Evolutionary conservation across 2,888 invertebrate genomes (phyloP).

Genomic region (Aphodius granarius): DNA sequence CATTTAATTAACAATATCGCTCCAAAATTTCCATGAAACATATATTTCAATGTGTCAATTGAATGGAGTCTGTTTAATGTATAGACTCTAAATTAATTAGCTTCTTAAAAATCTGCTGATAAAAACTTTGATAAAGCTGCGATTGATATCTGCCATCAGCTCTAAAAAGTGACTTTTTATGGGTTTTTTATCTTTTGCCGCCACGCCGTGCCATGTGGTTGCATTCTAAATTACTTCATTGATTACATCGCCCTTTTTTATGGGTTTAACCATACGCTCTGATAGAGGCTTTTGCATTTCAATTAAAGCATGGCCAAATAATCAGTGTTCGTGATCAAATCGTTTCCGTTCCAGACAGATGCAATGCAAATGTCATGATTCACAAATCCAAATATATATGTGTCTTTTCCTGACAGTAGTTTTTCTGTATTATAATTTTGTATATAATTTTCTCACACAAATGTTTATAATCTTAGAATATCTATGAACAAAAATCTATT

Average conservation of each 20-base stretch:
- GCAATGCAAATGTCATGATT: too few relatives aligned
- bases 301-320: background rate
- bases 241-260: background rate
- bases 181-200: background rate
- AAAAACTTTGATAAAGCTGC: background rate
- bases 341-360: background rate
- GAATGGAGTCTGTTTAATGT: too few relatives aligned
- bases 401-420: too few relatives aligned
- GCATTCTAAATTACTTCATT: background rate
- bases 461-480: too few relatives aligned
- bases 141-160: background rate
- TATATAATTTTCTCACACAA: too few relatives aligned
- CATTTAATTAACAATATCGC: background rate
- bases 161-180: background rate
- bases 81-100: background rate
- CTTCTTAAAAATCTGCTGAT: background rate
- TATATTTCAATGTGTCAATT: too few relatives aligned
- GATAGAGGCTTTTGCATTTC: background rate
- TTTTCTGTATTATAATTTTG: too few relatives aligned
- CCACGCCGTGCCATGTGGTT: background rate
- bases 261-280: background rate
- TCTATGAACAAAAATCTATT: too few relatives aligned
- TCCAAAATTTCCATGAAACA: background rate
- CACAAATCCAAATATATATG: too few relatives aligned
- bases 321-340: background rate